Evolutionary conservation across 2,888 invertebrate genomes (phyloP).

Genomic region (Eudasyphora cyanicolor): DNA sequence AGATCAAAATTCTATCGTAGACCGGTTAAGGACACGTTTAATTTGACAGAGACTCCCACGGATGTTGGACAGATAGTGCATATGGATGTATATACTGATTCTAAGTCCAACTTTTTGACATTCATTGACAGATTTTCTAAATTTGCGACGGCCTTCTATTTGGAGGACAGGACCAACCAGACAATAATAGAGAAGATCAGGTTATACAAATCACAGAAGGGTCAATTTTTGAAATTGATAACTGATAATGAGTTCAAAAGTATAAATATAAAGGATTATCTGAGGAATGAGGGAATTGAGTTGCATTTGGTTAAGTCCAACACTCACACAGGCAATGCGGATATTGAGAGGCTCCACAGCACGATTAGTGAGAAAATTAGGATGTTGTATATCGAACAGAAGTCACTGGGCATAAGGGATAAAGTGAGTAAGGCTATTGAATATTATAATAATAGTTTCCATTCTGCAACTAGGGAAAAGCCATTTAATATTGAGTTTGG

Average conservation of each 20-base stretch:
- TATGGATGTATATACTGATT: constrained; percentile 34
- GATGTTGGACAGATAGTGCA: constrained; percentile 40
- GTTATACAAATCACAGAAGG: constrained; percentile 39
- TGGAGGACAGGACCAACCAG: constrained; percentile 57
- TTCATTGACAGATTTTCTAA: constrained; percentile 63
- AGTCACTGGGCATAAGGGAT: constrained; percentile 21
- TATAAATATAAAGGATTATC: too few relatives aligned
- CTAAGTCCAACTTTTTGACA: constrained; percentile 56
- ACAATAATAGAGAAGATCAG: constrained; percentile 43
- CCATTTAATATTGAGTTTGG: constrained; percentile 34
- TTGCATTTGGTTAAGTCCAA: constrained; percentile 26
- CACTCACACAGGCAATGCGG: constrained; percentile 39
- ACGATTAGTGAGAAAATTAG: constrained; percentile 41
- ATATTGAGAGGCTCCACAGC: constrained; percentile 37
- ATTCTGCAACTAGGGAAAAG: constrained; percentile 37
- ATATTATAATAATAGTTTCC: constrained; percentile 40
- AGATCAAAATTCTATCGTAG: constrained; percentile 19
- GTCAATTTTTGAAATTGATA: constrained; percentile 36
- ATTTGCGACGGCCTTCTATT: constrained; percentile 59
- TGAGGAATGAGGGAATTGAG: constrained; percentile 15
- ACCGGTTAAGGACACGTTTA: neutral
- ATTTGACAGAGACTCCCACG: constrained; percentile 7
- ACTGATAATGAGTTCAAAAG: constrained; percentile 46
- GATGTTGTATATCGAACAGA: neutral
- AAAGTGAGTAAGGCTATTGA: constrained; percentile 34